Base-by-base conservation (phyloP, 2,888 invertebrate species). In the Zelleria hepariella region DNA sequence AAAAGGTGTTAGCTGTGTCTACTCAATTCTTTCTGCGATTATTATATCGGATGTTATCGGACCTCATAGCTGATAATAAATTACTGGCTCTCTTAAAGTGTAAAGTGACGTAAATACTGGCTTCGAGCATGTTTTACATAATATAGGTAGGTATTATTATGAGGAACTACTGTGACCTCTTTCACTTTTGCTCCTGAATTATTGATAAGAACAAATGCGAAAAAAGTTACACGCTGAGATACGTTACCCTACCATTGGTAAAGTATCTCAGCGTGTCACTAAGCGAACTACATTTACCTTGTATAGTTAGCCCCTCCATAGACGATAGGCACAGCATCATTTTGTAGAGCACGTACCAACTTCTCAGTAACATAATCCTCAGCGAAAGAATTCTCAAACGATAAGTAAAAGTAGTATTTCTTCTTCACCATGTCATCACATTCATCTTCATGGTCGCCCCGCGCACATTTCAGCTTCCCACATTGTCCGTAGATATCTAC, bases 231-330 rank as follows among this genome's bases (percentile, higher is more conserved):
- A 4, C 5, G 4, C 7, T 26, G 5, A 4, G 4, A 5, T 5
- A 26, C 7, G 26, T 26, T 26, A 26, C 5, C 7, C 26, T 26
- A 7, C 7, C 7, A 5, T 26, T 7, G 26, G 4, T 26, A 26
- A 26, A 26, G 26, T 26, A 5, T 26, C 5, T n/a, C n/a, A n/a
- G n/a, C n/a, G n/a, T n/a, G 26, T 26, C 7, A 5, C 5, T 26
- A 5, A 26, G 7, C 26, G 26, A 15, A 3, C 15, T 15, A 42
- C 10, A 53, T 10, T 42, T 60, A 80, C 77, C 78, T 73, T 18
- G 69, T 74, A 72, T 93, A 93, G 74, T 92, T 90, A 58, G 90
- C 90, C 15, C 90, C 91, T 4, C 93, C 93, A 82, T 90, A 92
- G 7, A 92, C 92, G 20, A 93, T 87, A 0, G 93, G 93, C 4